Percentiles rank a stretch among this genome's conserved stretches.
Evolutionary conservation across 2,797 vertebrate species (phyloP).

Genomic region (Typhlichthys eigenmanni): DNA sequence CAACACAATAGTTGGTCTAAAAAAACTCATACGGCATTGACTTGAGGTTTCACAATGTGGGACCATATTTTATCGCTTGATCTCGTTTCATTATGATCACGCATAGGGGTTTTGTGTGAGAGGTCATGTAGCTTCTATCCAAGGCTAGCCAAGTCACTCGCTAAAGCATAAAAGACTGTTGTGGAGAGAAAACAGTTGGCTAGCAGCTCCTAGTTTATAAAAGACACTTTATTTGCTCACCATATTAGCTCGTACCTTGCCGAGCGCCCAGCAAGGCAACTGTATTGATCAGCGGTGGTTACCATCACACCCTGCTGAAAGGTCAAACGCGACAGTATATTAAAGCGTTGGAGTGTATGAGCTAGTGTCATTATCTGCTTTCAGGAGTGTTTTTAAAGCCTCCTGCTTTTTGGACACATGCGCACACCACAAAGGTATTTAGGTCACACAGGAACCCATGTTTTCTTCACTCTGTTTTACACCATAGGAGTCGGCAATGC

Average conservation of each 20-base stretch:
- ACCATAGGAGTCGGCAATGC: too few species aligned
- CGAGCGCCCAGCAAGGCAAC: constrained; percentile 16
- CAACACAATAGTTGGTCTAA: too few species aligned
- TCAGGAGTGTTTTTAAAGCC: too few species aligned
- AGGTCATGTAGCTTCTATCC: neutral
- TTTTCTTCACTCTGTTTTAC: too few species aligned
- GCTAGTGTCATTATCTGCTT: too few species aligned
- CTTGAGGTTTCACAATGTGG: neutral
- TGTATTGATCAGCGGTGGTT: constrained; percentile 40
- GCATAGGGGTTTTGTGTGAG: neutral
- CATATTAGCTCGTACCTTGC: constrained; percentile 16
- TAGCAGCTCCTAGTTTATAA: constrained; percentile 36
- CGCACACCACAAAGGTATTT: too few species aligned
- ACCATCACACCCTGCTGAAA: constrained; percentile 43
- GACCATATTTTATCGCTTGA: too few species aligned
- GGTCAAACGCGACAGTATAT: constrained; percentile 50
- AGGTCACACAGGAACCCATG: too few species aligned
- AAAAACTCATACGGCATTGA: neutral
- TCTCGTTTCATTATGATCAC: neutral
- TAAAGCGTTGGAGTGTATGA: constrained; percentile 9
- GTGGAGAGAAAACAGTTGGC: constrained; percentile 26
- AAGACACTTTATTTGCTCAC: constrained; percentile 54
- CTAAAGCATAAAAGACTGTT: constrained; percentile 11
- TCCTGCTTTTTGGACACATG: too few species aligned
- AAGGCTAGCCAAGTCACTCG: constrained; percentile 19